Evolutionary conservation across 2,113 vertebrate genomes (phyloP), one percentile per base, ranked within the genome.

Genomic region (Pelecanus crispus): DNA sequence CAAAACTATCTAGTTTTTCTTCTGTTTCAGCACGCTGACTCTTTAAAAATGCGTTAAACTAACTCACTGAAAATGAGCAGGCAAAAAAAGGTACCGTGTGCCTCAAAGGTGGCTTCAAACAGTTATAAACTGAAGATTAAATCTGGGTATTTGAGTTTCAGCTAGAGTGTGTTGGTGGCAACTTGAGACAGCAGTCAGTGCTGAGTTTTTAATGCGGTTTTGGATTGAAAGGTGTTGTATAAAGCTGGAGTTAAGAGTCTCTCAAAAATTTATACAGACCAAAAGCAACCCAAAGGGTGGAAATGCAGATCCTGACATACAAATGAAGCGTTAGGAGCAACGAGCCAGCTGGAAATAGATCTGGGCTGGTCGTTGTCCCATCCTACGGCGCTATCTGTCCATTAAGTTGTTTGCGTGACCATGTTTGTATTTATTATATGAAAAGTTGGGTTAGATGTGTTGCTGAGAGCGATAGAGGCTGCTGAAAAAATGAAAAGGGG

Each of bases 361-460:
- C n/a, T 86, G 90, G 14, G 21, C 56, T 32, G 45, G 11, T 72
- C 19, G 2, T 17, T 59, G 22, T 28, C 87, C 63, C 26, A 19
- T 73, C 26, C 36, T 55, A 49, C 11, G 9, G 19, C 3, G 0
- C 40, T 70, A 13, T 16, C 29, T 56, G 29, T 29, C 34, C 3
- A 4, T 4, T 36, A 10, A 56, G 13, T 74, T 3, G 0, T 58
- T 38, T 65, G 25, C 0, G 0, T 38, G 42, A 58, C 34, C 21
- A 83, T 25, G 10, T 15, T 70, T 16, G 16, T 36, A 17, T 3
- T 67, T 56, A 40, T 38, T 12, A 36, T 12, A 8, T 28, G 34
- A 56, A 44, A 66, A 62, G 19, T 10, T 34, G 29, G 18, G 4
- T 66, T 66, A 20, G 56, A 31, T 3, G 7, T 11, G 3, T 32